Evolutionary conservation across 1,140 invertebrate species (phyloP).

Genomic region (Pectinophora gossypiella): DNA sequence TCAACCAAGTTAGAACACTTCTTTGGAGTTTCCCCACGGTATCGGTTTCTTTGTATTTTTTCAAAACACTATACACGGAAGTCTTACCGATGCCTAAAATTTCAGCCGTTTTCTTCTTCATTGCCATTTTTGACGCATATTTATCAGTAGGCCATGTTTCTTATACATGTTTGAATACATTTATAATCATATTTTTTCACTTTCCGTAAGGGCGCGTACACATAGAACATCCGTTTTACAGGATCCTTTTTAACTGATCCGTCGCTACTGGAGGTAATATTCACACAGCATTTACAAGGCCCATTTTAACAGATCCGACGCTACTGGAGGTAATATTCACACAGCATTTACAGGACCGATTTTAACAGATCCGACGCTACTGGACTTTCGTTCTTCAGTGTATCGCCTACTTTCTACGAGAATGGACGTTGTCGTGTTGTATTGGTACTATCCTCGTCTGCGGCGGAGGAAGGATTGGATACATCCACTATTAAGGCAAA

Average conservation of each 20-base stretch:
- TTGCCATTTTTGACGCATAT: no score
- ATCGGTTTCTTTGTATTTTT: no score
- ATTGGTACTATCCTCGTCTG: constrained; percentile 8
- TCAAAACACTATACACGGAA: no score
- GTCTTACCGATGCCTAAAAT: no score
- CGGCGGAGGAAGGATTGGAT: constrained; percentile 6
- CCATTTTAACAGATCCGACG: constrained; percentile 8
- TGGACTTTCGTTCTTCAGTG: constrained; percentile 7
- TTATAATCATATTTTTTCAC: no score
- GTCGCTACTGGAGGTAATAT: constrained; percentile 10
- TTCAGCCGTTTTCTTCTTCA: no score
- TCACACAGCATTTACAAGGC: constrained; percentile 7
- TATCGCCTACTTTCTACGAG: constrained; percentile 9
- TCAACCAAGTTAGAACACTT: no score
- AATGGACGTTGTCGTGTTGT: constrained; percentile 9
- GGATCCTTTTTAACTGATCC: constrained; percentile 10
- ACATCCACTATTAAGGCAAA: constrained; percentile 5
- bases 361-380: constrained; percentile 10
- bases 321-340: constrained; percentile 9
- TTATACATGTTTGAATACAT: no score
- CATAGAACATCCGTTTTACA: constrained; percentile 7
- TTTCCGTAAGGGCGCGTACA: constrained; percentile 10
- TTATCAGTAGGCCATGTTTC: no score
- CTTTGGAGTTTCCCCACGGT: no score
- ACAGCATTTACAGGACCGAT: constrained; percentile 7